Evolutionary conservation across 2,113 vertebrate genomes (phyloP), one percentile per base, ranked within the genome.

Genomic region (Psittacula cyanocephala): DNA sequence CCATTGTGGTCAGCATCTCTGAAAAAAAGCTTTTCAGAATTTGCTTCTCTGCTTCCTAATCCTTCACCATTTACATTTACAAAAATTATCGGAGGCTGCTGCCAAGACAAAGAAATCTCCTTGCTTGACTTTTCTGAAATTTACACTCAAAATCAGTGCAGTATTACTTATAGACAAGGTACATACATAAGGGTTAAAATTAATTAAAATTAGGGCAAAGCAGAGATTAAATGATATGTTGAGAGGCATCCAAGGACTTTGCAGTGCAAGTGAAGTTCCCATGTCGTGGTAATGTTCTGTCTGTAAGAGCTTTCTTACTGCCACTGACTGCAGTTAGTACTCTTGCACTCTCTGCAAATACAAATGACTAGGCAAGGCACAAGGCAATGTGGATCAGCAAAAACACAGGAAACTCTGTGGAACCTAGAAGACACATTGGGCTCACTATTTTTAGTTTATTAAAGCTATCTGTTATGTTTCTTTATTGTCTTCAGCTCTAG

Each of bases 391-490:
- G 93, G 89, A 86, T 80, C 9, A 62, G 25, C 57, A n/a, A 59
- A 59, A 76, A 90, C 64, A 75, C 11, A 27, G 35, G 25, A 89
- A 90, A 23, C n/a, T 64, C 50, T 84, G 11, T 88, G 50, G 77
- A 93, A 93, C 31, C 24, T 76, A 37, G 17, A 81, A 89, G 83
- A 84, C 57, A 83, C 47, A 92, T 35, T 49, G 11, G 13, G 15
- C 9, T 95, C 77, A 65, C 80, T 91, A 63, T 91, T 95, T 92
- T 89, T 89, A 84, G 80, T 91, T 94, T 96, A 97, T 96, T 97
- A 96, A 97, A 96, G 78, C 88, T 92, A 94, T 93, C 77, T 69
- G 65, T 96, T 95, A 95, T 62, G 23, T 79, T 94, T 94, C 70
- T 72, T 91, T 87, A 62, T 50, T 93, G 69, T 95, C 52, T 76